phyloP scores from a whole-genome alignment of 2,797 vertebrate genomes.

The Enteromius fasciolatus region DNA sequence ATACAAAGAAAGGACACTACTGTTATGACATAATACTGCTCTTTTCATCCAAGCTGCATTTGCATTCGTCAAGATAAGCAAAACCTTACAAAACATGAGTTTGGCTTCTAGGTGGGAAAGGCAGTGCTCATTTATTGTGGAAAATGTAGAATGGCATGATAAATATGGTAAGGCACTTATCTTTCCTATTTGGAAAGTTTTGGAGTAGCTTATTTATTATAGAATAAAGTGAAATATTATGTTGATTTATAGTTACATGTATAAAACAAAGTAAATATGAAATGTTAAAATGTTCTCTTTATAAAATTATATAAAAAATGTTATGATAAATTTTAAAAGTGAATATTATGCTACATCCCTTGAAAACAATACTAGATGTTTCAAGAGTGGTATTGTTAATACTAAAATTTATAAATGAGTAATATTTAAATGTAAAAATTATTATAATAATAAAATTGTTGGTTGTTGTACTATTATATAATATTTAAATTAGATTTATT shows the following conservation, averaged over 20 bases:
- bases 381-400: not conserved
- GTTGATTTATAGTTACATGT: not conserved
- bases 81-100: not conserved
- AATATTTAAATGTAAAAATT: not conserved
- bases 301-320: not conserved
- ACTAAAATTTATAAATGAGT: not conserved
- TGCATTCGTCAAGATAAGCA: slow-evolving; percentile 20
- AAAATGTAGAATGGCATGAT: no score
- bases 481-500: no score
- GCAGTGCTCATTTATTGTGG: not conserved
- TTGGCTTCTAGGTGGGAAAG: not conserved
- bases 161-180: no score
- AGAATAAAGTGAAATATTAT: not conserved
- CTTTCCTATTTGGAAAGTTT: not conserved
- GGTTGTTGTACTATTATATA: not conserved
- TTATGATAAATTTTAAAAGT: not conserved
- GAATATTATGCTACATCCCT: not conserved
- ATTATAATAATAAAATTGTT: not conserved
- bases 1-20: not conserved
- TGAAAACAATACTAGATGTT: not conserved
- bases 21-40: not conserved
- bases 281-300: not conserved
- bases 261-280: no score
- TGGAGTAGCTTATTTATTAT: not conserved
- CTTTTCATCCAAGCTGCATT: not conserved